These are phyloP conservation scores for Aspiorhynchus laticeps DNA, from an alignment of 2,113 vertebrate species.

Conservation along the genomic window DNA sequence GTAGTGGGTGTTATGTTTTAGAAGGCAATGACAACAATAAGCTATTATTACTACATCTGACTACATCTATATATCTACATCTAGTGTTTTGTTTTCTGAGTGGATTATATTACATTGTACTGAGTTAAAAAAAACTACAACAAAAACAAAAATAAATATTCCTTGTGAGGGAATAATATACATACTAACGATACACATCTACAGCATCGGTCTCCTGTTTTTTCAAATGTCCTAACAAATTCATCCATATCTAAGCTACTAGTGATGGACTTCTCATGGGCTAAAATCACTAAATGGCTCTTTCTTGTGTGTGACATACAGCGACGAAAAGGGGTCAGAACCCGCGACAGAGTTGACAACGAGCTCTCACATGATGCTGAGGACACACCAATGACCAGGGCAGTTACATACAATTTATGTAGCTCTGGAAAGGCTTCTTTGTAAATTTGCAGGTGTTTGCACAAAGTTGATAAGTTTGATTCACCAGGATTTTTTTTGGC, in stretches of 20 bases:
- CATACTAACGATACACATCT: neutral
- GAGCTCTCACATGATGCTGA: neutral
- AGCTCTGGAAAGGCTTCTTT: constrained; percentile 19
- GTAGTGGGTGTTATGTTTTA: no score
- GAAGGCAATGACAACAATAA: no score
- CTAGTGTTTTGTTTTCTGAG: no score
- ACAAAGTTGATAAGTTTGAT: neutral
- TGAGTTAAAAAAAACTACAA: no score
- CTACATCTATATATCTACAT: no score
- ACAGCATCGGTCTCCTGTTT: neutral
- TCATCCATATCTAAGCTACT: constrained; percentile 1
- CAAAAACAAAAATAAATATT: no score
- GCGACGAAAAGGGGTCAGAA: neutral
- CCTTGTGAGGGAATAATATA: no score
- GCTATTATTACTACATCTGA: no score
- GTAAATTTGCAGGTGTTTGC: neutral
- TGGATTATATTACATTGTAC: no score
- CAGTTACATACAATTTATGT: constrained; percentile 18
- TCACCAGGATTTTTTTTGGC: constrained; percentile 6
- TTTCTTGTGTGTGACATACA: neutral
- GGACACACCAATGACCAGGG: neutral
- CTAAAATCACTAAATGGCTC: neutral
- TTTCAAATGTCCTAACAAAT: neutral
- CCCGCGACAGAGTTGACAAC: neutral
- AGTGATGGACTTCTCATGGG: neutral